Percentiles rank a stretch among this genome's conserved stretches.
These are phyloP conservation scores for Brachyhypopomus occidentalis DNA, from an alignment of 2,113 vertebrate species.

Conservation along the genomic window DNA sequence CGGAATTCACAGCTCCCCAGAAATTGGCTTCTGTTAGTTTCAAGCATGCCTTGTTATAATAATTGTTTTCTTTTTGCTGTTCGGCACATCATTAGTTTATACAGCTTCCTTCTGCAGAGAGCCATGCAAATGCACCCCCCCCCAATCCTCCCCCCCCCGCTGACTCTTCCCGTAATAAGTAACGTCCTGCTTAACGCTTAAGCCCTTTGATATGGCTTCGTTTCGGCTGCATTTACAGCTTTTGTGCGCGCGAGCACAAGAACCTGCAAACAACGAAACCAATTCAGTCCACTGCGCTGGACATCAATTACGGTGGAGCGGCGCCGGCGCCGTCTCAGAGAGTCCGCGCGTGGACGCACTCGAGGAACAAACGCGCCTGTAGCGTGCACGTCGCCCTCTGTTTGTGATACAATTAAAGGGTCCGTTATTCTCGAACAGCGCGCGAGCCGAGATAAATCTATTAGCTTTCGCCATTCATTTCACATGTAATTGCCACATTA, in stretches of 20 bases:
- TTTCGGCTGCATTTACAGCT: slow-evolving; percentile 31
- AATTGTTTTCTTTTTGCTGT: slow-evolving; percentile 51
- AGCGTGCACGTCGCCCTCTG: slow-evolving; percentile 13
- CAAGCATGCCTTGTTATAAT: slow-evolving; percentile 47
- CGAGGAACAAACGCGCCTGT: slow-evolving; percentile 28
- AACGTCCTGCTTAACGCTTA: slow-evolving; percentile 44
- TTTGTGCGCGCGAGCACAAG: slow-evolving; percentile 16
- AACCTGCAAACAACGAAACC: slow-evolving; percentile 25
- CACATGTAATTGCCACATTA: slow-evolving; percentile 54
- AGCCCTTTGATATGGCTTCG: slow-evolving; percentile 32
- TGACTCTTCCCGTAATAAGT: slow-evolving; percentile 55
- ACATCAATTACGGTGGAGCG: slow-evolving; percentile 35
- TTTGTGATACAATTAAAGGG: slow-evolving; percentile 48
- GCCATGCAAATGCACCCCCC: slow-evolving; percentile 40
- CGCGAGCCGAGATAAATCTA: slow-evolving; percentile 48
- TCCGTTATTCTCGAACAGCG: slow-evolving; percentile 43
- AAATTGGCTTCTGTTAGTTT: slow-evolving; percentile 36
- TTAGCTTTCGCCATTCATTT: slow-evolving; percentile 50
- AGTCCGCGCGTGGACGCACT: slow-evolving; percentile 2
- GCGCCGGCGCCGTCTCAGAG: slow-evolving; percentile 24
- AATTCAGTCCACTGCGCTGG: slow-evolving; percentile 10
- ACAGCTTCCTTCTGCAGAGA: slow-evolving; percentile 40
- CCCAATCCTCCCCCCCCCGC: neutral
- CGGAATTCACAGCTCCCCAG: neutral
- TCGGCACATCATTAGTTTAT: slow-evolving; percentile 51